Evolutionary conservation across 2,113 vertebrate genomes (phyloP).

Genomic region (Gadus macrocephalus): DNA sequence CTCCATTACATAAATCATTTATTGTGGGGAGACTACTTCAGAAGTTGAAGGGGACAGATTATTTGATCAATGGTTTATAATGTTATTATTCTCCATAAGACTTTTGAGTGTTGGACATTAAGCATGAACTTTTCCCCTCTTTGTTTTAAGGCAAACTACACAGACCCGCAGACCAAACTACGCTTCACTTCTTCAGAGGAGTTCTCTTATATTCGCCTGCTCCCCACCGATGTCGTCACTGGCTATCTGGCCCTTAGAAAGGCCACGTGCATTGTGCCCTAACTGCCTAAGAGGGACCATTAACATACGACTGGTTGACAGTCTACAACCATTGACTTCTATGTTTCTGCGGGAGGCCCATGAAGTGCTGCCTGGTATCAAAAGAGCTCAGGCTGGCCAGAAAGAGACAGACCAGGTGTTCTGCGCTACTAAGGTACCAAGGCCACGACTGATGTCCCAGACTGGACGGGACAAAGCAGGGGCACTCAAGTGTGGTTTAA

Average conservation of each 20-base stretch:
- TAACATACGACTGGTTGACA: conserved; percentile 13
- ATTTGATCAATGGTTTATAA: too few relatives aligned
- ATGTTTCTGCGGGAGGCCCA: not conserved
- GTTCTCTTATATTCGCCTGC: conserved; percentile 93
- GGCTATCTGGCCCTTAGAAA: conserved; percentile 94
- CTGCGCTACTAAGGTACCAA: too few relatives aligned
- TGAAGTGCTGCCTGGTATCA: too few relatives aligned
- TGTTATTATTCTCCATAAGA: not conserved
- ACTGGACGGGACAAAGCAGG: too few relatives aligned
- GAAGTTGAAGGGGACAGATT: too few relatives aligned
- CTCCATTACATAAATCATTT: too few relatives aligned
- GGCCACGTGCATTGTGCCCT: conserved; percentile 91
- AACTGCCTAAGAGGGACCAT: conserved; percentile 35
- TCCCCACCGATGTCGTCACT: conserved; percentile 89
- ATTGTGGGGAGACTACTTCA: too few relatives aligned
- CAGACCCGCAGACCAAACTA: conserved; percentile 96
- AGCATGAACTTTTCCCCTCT: conserved; percentile 3
- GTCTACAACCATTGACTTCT: conserved; percentile 10
- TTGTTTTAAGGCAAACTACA: conserved; percentile 87
- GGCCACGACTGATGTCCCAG: too few relatives aligned
- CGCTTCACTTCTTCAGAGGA: conserved; percentile 91
- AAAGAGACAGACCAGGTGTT: too few relatives aligned
- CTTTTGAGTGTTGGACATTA: conserved; percentile 6
- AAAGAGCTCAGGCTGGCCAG: too few relatives aligned
- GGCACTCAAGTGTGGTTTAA: too few relatives aligned